Percentiles rank a stretch among this genome's conserved stretches.
These are phyloP conservation scores for Drosophila setosimentum DNA, from an alignment of 2,888 invertebrate species.

Conservation along the genomic window DNA sequence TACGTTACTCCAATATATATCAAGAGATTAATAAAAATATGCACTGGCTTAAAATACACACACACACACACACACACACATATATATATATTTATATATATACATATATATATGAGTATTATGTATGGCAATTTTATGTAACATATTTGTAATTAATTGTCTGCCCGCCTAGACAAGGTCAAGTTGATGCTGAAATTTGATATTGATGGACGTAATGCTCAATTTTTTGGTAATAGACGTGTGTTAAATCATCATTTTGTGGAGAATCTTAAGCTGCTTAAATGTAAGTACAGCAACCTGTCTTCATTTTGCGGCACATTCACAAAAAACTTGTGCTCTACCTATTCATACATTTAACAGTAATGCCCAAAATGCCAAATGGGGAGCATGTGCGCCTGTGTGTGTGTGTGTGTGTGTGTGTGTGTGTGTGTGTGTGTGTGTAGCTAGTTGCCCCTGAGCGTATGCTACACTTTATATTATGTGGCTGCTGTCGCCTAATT, in stretches of 20 bases:
- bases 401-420: slow-evolving; percentile 1
- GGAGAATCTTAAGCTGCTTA: neutral
- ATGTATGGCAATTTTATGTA: neutral
- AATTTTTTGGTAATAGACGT: neutral
- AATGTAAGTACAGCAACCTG: neutral
- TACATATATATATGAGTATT: neutral
- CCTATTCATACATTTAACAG: slow-evolving; percentile 13
- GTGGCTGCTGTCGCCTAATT: slow-evolving; percentile 76
- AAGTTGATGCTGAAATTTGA: neutral
- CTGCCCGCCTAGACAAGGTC: neutral
- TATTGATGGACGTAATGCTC: neutral
- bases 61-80: accelerated
- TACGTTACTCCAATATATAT: slow-evolving; percentile 1
- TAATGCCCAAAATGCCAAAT: slow-evolving; percentile 22
- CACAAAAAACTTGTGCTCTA: neutral
- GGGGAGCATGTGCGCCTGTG: neutral
- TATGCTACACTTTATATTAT: slow-evolving; percentile 78
- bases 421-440: slow-evolving; percentile 27
- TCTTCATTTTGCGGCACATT: neutral
- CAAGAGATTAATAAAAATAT: neutral
- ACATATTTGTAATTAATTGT: neutral
- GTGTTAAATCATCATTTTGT: neutral
- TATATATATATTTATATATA: neutral
- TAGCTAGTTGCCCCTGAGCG: slow-evolving; percentile 72
- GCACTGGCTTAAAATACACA: neutral